phyloP scores from a whole-genome alignment of 2,888 invertebrate species.

The Bimastos eiseni region DNA sequence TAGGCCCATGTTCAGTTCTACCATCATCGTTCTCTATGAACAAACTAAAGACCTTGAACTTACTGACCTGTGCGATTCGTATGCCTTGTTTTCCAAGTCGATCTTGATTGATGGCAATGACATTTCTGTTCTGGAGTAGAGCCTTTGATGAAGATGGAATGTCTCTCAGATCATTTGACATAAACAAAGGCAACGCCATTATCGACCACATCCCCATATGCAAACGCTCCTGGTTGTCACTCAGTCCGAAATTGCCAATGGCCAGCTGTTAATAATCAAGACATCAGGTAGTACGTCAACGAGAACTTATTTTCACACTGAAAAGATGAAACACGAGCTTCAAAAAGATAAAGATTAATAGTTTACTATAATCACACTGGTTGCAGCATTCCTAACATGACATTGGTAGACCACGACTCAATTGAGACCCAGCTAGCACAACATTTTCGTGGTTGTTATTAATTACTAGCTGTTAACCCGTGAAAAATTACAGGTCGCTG shows the following conservation, averaged over 20 bases:
- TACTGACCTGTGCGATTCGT: conserved; percentile 64
- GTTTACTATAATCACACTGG: background rate
- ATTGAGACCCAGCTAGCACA: background rate
- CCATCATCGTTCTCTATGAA: background rate
- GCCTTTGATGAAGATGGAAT: conserved; percentile 86
- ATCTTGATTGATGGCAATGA: conserved; percentile 92
- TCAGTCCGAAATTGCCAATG: conserved; percentile 89
- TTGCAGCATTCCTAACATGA: background rate
- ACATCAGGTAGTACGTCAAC: background rate
- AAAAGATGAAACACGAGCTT: background rate
- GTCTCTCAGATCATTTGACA: conserved; percentile 88
- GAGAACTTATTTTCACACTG: background rate
- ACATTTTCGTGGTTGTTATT: no score
- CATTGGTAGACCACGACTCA: background rate
- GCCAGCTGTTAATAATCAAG: conserved; percentile 72
- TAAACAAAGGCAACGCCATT: conserved; percentile 86
- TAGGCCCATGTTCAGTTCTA: background rate
- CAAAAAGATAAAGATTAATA: background rate
- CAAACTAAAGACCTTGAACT: background rate
- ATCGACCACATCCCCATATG: conserved; percentile 97
- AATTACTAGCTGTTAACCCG: no score
- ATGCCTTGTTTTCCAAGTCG: conserved; percentile 87
- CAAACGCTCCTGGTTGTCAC: conserved; percentile 89
- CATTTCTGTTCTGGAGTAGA: conserved; percentile 87
- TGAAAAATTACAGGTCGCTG: no score